These are phyloP conservation scores for Oscheius sp. DNA, from an alignment of 2,888 invertebrate species.

Conservation along the genomic window DNA sequence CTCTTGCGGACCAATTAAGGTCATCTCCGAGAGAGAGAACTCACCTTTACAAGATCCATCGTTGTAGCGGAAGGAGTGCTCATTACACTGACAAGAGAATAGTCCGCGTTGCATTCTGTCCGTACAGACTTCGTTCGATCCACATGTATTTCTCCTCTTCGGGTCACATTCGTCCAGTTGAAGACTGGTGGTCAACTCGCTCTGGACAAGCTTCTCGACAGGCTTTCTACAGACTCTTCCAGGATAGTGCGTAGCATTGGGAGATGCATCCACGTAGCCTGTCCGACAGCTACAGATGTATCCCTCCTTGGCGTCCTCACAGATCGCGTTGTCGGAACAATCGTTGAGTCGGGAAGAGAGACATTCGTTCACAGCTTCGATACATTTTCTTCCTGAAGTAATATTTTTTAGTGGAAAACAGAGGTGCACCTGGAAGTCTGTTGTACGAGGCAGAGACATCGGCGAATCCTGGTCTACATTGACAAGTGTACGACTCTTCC, in stretches of 20 bases:
- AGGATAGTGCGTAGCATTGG: constrained; percentile 71
- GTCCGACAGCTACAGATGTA: constrained; percentile 90
- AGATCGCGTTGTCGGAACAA: constrained; percentile 87
- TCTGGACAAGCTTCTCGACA: constrained; percentile 46
- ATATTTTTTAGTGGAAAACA: background rate
- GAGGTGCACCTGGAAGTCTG: constrained; percentile 62
- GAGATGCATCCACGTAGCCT: constrained; percentile 81
- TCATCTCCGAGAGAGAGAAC: constrained; percentile 6
- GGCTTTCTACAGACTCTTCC: constrained; percentile 66
- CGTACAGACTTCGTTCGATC: constrained; percentile 66
- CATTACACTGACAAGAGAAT: constrained; percentile 67
- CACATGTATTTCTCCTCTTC: constrained; percentile 47
- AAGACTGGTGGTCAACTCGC: constrained; percentile 48
- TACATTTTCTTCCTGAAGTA: constrained; percentile 62
- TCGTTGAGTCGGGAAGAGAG: constrained; percentile 80
- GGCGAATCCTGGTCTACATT: constrained; percentile 73
- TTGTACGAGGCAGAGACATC: constrained; percentile 72
- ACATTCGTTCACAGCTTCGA: constrained; percentile 73
- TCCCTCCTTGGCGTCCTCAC: constrained; percentile 85
- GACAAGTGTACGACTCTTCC: constrained; percentile 65
- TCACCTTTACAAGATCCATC: constrained; percentile 69
- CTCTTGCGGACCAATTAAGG: constrained; percentile 4
- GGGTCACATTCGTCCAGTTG: constrained; percentile 62
- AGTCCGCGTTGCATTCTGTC: constrained; percentile 53
- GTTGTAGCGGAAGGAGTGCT: constrained; percentile 65